Evolutionary conservation across 2,797 vertebrate species (phyloP), one percentile per base, ranked within the genome.

Genomic region (Nannoperca australis): DNA sequence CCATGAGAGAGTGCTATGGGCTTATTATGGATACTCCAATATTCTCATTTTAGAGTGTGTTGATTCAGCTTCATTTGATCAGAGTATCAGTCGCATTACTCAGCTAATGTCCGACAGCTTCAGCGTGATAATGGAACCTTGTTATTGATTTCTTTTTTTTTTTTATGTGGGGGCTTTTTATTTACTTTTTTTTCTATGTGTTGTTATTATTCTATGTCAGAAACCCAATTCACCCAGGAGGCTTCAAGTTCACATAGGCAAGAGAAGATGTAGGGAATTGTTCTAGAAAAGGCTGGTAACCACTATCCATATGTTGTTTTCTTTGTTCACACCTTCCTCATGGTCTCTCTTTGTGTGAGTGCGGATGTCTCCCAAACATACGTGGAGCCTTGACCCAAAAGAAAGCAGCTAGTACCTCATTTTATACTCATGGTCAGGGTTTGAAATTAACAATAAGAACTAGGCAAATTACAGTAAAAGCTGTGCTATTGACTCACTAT

Each of bases 41-140:
- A 85, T 85, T 90, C 85, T 90, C 81, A 90, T 85, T 86, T 88
- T 88, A 91, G 77, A 81, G 86, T 83, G 86, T 90, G 75, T 89
- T 84, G 73, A 84, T 83, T 88, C 85, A 65, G 81, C 84, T 84
- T 86, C 78, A 78, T 91, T 83, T 79, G 66, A 76, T 59, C 59
- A 67, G 30, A 85, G 66, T 59, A 53, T 80, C 56, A 30, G 73
- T 81, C 80, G 89, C 85, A 75, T 84, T 59, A 79, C 51, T 85
- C 66, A 64, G 78, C 76, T 89, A 60, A 68, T 65, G 71, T 88
- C 81, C 50, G 63, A 78, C 72, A 81, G 82, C 91, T 84, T 86
- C 68, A 78, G 66, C 40, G 58, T 84, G 36, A 53, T 81, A 72
- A 82, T 54, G 51, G 56, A 87, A 75, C 38, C 56, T 84, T 76